Conservation (phyloP, 2,113 vertebrate species). For the Laticauda colubrina region DNA sequence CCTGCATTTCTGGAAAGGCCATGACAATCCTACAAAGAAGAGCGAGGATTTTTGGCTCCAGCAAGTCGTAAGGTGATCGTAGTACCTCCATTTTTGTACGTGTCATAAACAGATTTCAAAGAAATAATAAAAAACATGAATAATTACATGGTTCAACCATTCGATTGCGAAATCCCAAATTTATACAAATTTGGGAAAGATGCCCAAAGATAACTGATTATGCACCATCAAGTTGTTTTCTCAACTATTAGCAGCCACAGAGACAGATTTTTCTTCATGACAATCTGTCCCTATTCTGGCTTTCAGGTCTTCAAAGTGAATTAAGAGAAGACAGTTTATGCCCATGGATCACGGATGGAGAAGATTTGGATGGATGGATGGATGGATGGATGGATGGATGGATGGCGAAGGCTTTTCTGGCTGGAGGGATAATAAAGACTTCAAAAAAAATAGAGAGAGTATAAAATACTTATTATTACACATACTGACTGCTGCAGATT, state of each 20-base stretch:
- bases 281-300: neutral
- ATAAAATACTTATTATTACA: too few relatives aligned
- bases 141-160: neutral
- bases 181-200: neutral
- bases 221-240: neutral
- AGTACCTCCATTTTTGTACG: neutral
- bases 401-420: too few relatives aligned
- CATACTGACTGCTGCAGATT: too few relatives aligned
- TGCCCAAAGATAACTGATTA: neutral
- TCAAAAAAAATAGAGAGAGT: too few relatives aligned
- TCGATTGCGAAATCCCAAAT: neutral
- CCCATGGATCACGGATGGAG: neutral
- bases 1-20: neutral
- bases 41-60: too few relatives aligned
- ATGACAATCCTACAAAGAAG: too few relatives aligned
- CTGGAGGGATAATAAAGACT: too few relatives aligned
- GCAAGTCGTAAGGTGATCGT: neutral
- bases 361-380: too few relatives aligned
- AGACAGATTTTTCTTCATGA: neutral
- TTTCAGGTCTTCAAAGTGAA: neutral
- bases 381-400: too few relatives aligned
- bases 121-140: neutral
- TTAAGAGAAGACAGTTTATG: neutral
- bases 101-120: neutral
- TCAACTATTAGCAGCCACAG: neutral